Evolutionary conservation across 2,888 invertebrate species (phyloP).

Genomic region (Drosophila birchii): DNA sequence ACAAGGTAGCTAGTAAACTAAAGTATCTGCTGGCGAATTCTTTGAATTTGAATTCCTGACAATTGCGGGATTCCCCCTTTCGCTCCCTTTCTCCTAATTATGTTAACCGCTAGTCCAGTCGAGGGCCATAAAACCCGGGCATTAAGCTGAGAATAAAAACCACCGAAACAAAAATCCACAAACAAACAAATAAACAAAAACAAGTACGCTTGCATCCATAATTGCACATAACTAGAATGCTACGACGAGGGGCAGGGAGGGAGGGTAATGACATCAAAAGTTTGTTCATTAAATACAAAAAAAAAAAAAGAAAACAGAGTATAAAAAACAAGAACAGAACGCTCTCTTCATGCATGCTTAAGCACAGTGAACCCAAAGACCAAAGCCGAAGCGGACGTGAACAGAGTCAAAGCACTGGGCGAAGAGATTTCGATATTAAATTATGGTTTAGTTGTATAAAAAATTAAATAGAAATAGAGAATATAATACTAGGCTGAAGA

Average conservation of each 20-base stretch:
- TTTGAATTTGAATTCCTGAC: neutral
- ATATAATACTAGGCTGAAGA: too few species aligned
- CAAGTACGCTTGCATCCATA: slow-evolving; percentile 34
- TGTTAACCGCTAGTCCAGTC: slow-evolving; percentile 35
- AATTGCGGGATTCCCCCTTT: slow-evolving; percentile 1
- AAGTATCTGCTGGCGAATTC: neutral
- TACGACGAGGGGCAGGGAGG: neutral
- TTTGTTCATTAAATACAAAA: slow-evolving; percentile 66
- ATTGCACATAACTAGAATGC: slow-evolving; percentile 20
- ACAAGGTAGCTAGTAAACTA: neutral
- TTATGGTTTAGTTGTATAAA: too few species aligned
- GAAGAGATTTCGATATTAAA: neutral
- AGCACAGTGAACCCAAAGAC: slow-evolving; percentile 47
- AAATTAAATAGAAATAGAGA: neutral
- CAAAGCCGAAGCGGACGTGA: slow-evolving; percentile 11
- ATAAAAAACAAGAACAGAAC: slow-evolving; percentile 34
- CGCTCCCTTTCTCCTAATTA: slow-evolving; percentile 16
- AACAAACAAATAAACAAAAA: slow-evolving; percentile 26
- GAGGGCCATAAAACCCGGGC: slow-evolving; percentile 13
- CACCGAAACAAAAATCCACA: slow-evolving; percentile 29
- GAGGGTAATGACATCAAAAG: slow-evolving; percentile 47
- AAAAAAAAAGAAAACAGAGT: neutral
- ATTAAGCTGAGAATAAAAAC: slow-evolving; percentile 10
- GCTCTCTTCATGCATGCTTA: slow-evolving; percentile 73
- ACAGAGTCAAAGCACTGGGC: neutral